These are phyloP conservation scores for Drosophila sechellia DNA, from an alignment of 1,140 invertebrate species.

Conservation along the genomic window DNA sequence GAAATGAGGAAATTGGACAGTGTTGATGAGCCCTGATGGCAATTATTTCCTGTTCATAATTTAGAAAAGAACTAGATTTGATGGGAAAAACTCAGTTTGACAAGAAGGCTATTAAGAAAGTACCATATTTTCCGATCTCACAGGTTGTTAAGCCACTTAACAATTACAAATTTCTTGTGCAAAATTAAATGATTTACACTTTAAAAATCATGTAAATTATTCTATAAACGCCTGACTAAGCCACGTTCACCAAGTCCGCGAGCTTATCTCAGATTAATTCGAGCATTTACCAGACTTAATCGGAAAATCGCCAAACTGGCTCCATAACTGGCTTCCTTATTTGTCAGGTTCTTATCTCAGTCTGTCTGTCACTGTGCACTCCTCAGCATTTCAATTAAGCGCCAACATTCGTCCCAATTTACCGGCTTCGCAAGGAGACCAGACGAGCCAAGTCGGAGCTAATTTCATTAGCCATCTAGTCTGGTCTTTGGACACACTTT, in stretches of 20 bases:
- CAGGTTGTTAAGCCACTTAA: no score
- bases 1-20: constrained; percentile 26
- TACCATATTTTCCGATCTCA: background rate
- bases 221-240: background rate
- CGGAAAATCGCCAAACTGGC: constrained; percentile 36
- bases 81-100: constrained; percentile 1
- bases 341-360: constrained; percentile 37
- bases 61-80: constrained; percentile 17
- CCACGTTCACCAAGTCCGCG: background rate
- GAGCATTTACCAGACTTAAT: constrained; percentile 28
- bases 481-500: constrained; percentile 59
- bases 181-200: no score
- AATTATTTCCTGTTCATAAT: constrained; percentile 19
- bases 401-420: constrained; percentile 36
- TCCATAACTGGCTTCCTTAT: constrained; percentile 41
- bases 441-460: constrained; percentile 20
- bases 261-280: constrained; percentile 31
- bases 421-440: constrained; percentile 26
- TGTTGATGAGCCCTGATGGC: constrained; percentile 1
- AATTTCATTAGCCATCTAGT: constrained; percentile 49
- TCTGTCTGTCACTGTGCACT: constrained; percentile 13
- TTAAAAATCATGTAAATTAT: no score
- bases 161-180: no score
- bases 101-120: background rate
- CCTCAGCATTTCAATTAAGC: constrained; percentile 47